These are phyloP conservation scores for Neosalanx taihuensis DNA, from an alignment of 2,797 vertebrate genomes.

Conservation along the genomic window DNA sequence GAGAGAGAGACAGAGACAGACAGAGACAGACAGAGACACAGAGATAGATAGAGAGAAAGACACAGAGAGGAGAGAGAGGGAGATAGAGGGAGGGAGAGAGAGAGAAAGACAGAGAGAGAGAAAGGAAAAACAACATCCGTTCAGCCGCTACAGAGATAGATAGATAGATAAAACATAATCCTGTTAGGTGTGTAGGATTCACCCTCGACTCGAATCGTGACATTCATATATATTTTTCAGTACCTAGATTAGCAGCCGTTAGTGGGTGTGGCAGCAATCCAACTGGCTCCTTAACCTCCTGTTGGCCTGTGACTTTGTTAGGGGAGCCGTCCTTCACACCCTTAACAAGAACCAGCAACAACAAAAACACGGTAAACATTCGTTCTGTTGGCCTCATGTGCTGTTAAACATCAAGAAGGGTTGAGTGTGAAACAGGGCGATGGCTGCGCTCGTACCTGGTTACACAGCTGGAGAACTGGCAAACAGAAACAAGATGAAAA, in stretches of 20 bases:
- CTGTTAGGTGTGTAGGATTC: not conserved
- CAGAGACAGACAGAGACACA: too few species aligned
- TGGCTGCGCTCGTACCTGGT: conserved; percentile 39
- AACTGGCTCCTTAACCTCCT: conserved; percentile 35
- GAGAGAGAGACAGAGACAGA: not conserved
- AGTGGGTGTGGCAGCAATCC: not conserved
- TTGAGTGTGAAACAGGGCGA: not conserved
- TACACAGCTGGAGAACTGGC: conserved; percentile 56
- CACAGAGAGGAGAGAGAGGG: too few species aligned
- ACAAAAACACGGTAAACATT: conserved; percentile 12
- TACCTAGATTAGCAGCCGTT: conserved; percentile 56
- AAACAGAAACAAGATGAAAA: conserved; percentile 28
- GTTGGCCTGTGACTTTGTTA: conserved; percentile 38
- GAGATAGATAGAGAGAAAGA: too few species aligned
- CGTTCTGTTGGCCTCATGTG: not conserved
- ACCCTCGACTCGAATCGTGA: not conserved
- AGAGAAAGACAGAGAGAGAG: too few species aligned
- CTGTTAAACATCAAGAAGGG: too few species aligned
- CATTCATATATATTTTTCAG: conserved; percentile 19
- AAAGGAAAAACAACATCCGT: not conserved
- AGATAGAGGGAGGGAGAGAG: too few species aligned
- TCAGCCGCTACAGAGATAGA: too few species aligned
- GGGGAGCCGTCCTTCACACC: conserved; percentile 23
- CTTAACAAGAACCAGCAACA: conserved; percentile 34
- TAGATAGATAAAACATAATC: too few species aligned